Conservation (phyloP, 2,888 invertebrate species). For the Toxonevra muliebris region DNA sequence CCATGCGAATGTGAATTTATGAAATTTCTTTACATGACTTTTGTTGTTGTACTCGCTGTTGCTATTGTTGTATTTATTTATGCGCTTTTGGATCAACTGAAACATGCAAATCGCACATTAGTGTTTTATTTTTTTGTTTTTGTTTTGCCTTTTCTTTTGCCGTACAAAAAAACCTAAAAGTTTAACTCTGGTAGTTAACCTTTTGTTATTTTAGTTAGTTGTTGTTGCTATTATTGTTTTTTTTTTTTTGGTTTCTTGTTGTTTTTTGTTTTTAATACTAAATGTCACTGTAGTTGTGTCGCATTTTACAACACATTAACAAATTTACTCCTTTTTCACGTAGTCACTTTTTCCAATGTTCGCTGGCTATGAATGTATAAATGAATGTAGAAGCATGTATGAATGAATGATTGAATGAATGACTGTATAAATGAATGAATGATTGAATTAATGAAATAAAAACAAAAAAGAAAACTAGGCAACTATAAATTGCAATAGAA, state of each 20-base stretch:
- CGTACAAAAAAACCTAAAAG: not conserved
- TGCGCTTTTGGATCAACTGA: conserved; percentile 4
- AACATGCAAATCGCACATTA: conserved; percentile 48
- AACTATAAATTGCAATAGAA: conserved; percentile 15
- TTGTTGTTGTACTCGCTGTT: conserved; percentile 7
- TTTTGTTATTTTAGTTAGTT: conserved; percentile 22
- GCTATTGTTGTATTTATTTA: conserved; percentile 7
- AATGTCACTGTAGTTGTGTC: not conserved
- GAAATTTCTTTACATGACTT: conserved; percentile 21
- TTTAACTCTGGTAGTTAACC: conserved; percentile 34
- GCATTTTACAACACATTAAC: conserved; percentile 7
- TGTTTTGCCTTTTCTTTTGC: not conserved
- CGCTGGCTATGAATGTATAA: no score
- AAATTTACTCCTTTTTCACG: conserved; percentile 35
- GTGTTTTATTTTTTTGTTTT: conserved; percentile 22
- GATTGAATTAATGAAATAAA: conserved; percentile 21
- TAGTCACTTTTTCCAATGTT: not conserved
- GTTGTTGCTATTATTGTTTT: conserved; percentile 13
- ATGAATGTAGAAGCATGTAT: no score
- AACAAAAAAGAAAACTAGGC: conserved; percentile 19
- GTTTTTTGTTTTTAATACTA: not conserved
- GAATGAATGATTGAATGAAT: not conserved
- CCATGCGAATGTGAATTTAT: conserved; percentile 18
- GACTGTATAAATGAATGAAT: not conserved
- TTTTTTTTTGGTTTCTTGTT: conserved; percentile 19